Base-by-base conservation (phyloP, 2,888 invertebrate genomes). In the Pristionchus arcanus region DNA sequence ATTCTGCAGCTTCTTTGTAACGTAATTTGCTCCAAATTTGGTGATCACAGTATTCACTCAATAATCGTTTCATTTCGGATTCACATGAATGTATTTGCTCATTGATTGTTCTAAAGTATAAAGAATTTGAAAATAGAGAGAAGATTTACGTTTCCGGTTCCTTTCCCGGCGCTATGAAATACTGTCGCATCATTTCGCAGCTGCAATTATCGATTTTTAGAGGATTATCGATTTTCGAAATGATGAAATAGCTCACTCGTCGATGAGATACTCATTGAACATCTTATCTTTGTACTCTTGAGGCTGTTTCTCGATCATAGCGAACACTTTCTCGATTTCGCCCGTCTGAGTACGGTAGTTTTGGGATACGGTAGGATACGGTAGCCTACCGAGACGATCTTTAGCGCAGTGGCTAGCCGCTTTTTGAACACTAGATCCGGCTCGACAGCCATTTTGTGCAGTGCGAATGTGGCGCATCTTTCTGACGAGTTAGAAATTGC, bases 141-240 rank as follows among this genome's bases (percentile, higher is more conserved):
- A 21, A 3, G 11, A 7, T 25, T 63, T 63, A 63, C n/a, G 25
- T n/a, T 4, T 25, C n/a, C 28, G 81, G 49, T 49, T 81, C 49
- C n/a, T 49, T 42, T 21, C 53, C 81, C 81, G 81, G 81, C n/a
- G 81, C n/a, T 49, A 81, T 81, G 49, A 81, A 81, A 28, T 81
- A 81, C 81, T 81, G 42, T 81, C 81, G 42, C 81, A 81, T 81
- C 49, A 49, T n/a, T 13, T 16, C 1, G 28, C 81, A 81, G 49
- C 81, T 81, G 81, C n/a, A 81, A 81, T 42, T 63, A 63, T 63
- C 63, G 63, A 63, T 63, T n/a, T n/a, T 63, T 63, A 25, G 0
- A 21, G 5, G 25, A 63, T 25, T n/a, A 77, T 77, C 74, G 74
- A 77, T 77, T 49, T 74, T 74, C 5, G 15, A 25, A 49, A 16